These are phyloP conservation scores for Dyspetes luteomarginatus DNA, from an alignment of 2,888 invertebrate genomes.

Conservation along the genomic window DNA sequence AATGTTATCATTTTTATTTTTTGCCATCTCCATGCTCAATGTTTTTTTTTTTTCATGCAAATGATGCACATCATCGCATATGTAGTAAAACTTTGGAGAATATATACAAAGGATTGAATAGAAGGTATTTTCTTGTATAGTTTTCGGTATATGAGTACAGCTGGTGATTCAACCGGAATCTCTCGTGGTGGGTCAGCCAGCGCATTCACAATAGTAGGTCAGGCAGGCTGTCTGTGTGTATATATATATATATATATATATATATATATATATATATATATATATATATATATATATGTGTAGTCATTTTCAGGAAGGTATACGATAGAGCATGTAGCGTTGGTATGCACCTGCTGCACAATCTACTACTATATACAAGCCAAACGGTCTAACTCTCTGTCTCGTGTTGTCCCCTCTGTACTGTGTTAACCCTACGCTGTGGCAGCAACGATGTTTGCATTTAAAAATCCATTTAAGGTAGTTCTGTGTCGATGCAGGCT, in stretches of 20 bases:
- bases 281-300: background rate
- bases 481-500: background rate
- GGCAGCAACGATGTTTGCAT: slow-evolving; percentile 41
- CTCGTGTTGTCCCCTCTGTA: slow-evolving; percentile 26
- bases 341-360: slow-evolving; percentile 41
- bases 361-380: slow-evolving; percentile 41
- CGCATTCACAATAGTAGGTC: background rate
- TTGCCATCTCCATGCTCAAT: too few species aligned
- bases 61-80: background rate
- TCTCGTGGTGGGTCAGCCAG: slow-evolving; percentile 35
- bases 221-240: too few species aligned
- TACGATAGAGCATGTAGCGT: slow-evolving; percentile 21
- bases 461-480: too few species aligned
- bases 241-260: background rate
- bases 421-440: background rate
- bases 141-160: background rate
- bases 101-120: too few species aligned
- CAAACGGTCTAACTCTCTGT: slow-evolving; percentile 30
- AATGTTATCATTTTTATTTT: too few species aligned
- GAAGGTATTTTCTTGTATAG: background rate
- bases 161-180: slow-evolving; percentile 29
- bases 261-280: background rate
- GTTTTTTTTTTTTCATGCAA: too few species aligned
- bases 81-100: background rate
- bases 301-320: slow-evolving; percentile 18